These are phyloP conservation scores for Trichopria drosophilae DNA, from an alignment of 2,888 invertebrate genomes.

Conservation along the genomic window DNA sequence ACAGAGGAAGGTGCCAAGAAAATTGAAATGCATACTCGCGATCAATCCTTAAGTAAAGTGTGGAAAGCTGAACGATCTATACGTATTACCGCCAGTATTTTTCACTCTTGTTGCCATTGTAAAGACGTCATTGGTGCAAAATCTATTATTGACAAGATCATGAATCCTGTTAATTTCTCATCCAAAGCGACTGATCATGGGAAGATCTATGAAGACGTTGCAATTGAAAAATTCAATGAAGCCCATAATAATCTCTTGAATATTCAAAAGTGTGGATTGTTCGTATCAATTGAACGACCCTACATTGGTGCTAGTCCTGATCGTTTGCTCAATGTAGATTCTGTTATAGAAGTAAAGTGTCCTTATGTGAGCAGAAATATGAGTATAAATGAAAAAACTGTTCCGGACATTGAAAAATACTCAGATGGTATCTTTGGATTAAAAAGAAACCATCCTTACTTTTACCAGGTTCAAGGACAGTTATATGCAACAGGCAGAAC, in stretches of 20 bases:
- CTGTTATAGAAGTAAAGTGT: slow-evolving; percentile 29
- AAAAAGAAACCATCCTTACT: slow-evolving; percentile 31
- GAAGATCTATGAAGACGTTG: slow-evolving; percentile 10
- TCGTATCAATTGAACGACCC: slow-evolving; percentile 19
- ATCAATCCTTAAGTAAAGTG: background rate
- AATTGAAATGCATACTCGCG: slow-evolving; percentile 2
- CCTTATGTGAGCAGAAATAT: slow-evolving; percentile 9
- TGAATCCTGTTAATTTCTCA: slow-evolving; percentile 2
- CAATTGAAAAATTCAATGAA: slow-evolving; percentile 3
- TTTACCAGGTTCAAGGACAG: slow-evolving; percentile 37
- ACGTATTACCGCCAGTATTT: slow-evolving; percentile 10
- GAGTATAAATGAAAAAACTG: slow-evolving; percentile 12
- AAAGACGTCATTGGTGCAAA: background rate
- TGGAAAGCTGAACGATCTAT: background rate
- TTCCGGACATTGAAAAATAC: slow-evolving; percentile 2
- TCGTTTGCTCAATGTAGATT: slow-evolving; percentile 21
- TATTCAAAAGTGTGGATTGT: slow-evolving; percentile 19
- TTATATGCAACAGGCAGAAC: slow-evolving; percentile 29
- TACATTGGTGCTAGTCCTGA: slow-evolving; percentile 30
- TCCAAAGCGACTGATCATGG: slow-evolving; percentile 8
- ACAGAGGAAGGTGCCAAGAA: background rate
- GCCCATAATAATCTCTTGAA: background rate
- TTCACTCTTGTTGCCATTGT: slow-evolving; percentile 3
- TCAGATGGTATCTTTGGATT: slow-evolving; percentile 6
- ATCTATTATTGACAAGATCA: background rate